Evolutionary conservation across 2,113 vertebrate species (phyloP).

Genomic region (Phycodurus eques): DNA sequence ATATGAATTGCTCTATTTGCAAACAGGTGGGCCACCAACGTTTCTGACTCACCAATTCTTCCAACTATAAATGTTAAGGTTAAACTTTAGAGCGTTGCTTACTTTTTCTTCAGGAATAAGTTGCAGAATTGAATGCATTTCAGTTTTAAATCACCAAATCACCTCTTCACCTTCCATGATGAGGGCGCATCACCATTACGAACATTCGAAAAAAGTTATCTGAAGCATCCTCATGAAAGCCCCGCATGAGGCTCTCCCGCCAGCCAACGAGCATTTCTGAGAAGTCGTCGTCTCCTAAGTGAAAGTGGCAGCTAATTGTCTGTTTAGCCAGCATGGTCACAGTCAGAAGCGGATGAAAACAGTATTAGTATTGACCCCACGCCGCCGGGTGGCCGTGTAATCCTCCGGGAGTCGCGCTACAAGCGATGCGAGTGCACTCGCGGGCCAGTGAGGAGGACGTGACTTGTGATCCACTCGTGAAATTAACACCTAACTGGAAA

Average conservation of each 20-base stretch:
- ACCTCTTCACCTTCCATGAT: too few species aligned
- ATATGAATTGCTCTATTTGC: background rate
- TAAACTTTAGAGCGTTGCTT: background rate
- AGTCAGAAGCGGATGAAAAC: constrained; percentile 35
- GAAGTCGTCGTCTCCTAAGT: constrained; percentile 32
- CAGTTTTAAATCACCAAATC: too few species aligned
- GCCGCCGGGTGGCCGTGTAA: constrained; percentile 27
- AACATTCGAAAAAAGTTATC: constrained; percentile 6
- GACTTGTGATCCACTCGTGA: constrained; percentile 39
- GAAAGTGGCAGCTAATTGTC: constrained; percentile 40
- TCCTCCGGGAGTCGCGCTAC: constrained; percentile 21
- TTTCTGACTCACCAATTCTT: background rate
- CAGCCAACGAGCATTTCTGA: constrained; percentile 24
- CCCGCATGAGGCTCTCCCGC: background rate
- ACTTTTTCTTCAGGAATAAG: background rate
- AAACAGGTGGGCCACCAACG: background rate
- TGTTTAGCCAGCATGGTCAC: constrained; percentile 37
- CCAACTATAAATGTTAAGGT: background rate
- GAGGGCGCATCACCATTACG: too few species aligned
- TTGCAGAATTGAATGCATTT: background rate
- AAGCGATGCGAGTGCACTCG: constrained; percentile 7
- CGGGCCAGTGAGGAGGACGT: constrained; percentile 26
- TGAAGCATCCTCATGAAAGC: constrained; percentile 8
- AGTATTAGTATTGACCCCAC: constrained; percentile 58
- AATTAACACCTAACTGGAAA: constrained; percentile 32